phyloP scores from a whole-genome alignment of 1,140 invertebrate species.

The Semibalanus balanoides region DNA sequence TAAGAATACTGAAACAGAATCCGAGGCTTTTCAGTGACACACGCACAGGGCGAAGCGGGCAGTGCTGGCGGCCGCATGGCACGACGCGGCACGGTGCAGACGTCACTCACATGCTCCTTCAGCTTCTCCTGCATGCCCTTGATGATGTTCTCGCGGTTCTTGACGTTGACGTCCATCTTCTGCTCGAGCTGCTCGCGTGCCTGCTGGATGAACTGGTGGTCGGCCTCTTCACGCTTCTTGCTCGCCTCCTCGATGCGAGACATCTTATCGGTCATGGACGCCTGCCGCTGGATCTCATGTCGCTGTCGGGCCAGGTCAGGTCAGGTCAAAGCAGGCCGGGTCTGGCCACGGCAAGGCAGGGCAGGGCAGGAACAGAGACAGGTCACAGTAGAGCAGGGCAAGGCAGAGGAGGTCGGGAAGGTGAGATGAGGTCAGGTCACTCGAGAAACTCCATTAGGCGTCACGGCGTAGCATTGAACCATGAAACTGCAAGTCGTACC shows the following conservation, averaged over 20 bases:
- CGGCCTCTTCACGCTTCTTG: slow-evolving; percentile 73
- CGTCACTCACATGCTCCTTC: slow-evolving; percentile 64
- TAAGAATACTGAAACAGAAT: too few species aligned
- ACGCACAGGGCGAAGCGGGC: too few species aligned
- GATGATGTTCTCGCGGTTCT: slow-evolving; percentile 76
- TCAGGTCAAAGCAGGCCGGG: too few species aligned
- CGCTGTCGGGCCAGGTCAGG: not conserved
- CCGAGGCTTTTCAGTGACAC: not conserved
- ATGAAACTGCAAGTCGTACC: too few species aligned
- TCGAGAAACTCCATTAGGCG: too few species aligned
- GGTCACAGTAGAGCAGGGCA: too few species aligned
- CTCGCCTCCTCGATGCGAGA: slow-evolving; percentile 76
- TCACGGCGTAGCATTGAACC: too few species aligned
- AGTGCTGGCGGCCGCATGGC: too few species aligned
- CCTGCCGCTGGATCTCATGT: not conserved
- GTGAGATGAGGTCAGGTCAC: not conserved
- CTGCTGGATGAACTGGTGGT: slow-evolving; percentile 58
- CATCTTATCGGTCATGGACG: slow-evolving; percentile 56
- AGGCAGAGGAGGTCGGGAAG: not conserved
- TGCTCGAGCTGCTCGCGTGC: slow-evolving; percentile 73
- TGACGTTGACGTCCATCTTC: slow-evolving; percentile 74
- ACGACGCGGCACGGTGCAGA: not conserved
- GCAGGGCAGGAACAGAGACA: too few species aligned
- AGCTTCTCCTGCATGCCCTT: slow-evolving; percentile 73
- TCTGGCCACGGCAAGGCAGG: too few species aligned